Evolutionary conservation across 2,113 vertebrate species (phyloP).

Genomic region (Sapayoa aenigma): DNA sequence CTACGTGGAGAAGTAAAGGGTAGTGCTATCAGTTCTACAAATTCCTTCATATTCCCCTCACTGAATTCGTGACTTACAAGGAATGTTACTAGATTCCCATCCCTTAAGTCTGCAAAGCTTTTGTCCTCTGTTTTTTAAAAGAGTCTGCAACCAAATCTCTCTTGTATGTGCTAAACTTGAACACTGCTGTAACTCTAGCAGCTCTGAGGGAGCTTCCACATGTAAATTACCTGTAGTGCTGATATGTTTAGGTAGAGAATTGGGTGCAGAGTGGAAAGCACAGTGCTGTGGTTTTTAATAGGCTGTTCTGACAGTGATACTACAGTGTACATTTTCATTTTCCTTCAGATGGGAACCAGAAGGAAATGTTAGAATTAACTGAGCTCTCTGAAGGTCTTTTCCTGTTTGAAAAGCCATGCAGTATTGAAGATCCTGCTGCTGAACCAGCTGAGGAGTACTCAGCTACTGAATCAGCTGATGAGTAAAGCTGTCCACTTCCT

Average conservation of each 20-base stretch:
- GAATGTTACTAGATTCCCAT: neutral
- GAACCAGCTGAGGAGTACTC: constrained; percentile 48
- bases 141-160: neutral
- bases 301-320: neutral
- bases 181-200: neutral
- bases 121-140: neutral
- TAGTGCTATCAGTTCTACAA: neutral
- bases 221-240: neutral
- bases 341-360: constrained; percentile 38
- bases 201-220: neutral
- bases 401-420: constrained; percentile 45
- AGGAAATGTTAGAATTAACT: constrained; percentile 42
- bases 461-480: constrained; percentile 58
- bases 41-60: neutral
- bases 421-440: constrained; percentile 29
- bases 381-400: constrained; percentile 27
- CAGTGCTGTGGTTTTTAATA: neutral
- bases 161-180: neutral
- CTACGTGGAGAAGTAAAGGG: neutral
- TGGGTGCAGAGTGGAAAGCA: neutral
- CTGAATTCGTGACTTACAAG: neutral
- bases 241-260: neutral
- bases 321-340: constrained; percentile 20
- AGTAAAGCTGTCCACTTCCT: constrained; percentile 39
- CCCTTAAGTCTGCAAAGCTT: neutral